These are phyloP conservation scores for Addax nasomaculatus DNA, from an alignment of 2,113 vertebrate genomes.

Conservation along the genomic window DNA sequence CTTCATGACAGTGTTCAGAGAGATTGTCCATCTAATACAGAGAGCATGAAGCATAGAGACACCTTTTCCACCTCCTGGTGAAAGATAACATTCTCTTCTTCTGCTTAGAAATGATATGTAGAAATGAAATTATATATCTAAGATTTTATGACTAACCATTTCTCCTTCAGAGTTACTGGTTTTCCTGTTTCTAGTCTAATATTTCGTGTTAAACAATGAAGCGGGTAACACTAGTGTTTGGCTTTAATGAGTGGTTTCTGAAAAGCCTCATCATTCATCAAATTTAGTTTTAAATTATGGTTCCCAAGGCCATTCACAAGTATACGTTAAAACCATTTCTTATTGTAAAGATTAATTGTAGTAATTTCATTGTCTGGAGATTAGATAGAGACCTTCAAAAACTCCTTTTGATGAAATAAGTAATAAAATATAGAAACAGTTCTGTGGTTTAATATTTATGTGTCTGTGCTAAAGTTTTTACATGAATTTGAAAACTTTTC, in stretches of 20 bases:
- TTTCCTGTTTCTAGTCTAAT: slow-evolving; percentile 68
- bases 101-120: slow-evolving; percentile 51
- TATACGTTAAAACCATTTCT: slow-evolving; percentile 64
- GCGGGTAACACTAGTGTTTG: slow-evolving; percentile 64
- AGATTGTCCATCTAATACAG: slow-evolving; percentile 15
- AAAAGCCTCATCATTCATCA: slow-evolving; percentile 70
- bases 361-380: slow-evolving; percentile 64
- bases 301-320: slow-evolving; percentile 68
- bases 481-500: background rate
- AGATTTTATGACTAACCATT: slow-evolving; percentile 69
- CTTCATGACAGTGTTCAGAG: slow-evolving; percentile 25
- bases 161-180: slow-evolving; percentile 67
- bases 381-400: slow-evolving; percentile 55
- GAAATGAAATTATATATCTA: slow-evolving; percentile 56
- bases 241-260: slow-evolving; percentile 66
- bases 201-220: slow-evolving; percentile 72
- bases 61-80: background rate
- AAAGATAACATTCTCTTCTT: background rate
- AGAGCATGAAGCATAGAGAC: slow-evolving; percentile 4
- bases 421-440: slow-evolving; percentile 20
- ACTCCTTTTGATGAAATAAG: background rate
- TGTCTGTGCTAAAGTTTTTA: background rate
- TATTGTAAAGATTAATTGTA: slow-evolving; percentile 74
- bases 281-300: slow-evolving; percentile 76
- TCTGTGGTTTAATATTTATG: background rate